phyloP scores from a whole-genome alignment of 1,140 invertebrate species.

The Aphelinus atriplicis region DNA sequence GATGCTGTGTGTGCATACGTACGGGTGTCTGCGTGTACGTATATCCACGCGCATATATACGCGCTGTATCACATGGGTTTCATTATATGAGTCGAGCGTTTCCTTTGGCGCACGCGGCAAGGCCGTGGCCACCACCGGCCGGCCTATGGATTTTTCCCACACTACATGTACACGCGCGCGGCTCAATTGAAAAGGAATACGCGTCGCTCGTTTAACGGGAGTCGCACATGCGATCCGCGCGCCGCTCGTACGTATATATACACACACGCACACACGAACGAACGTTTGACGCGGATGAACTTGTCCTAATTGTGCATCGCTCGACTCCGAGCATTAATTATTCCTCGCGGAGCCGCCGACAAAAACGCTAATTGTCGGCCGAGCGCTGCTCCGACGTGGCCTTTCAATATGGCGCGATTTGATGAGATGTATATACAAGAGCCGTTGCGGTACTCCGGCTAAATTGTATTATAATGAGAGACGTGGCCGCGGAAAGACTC shows the following conservation, averaged over 20 bases:
- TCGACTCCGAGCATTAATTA: not conserved
- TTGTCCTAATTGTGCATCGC: too few relatives aligned
- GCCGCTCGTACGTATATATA: not conserved
- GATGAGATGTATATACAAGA: too few relatives aligned
- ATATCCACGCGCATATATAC: too few relatives aligned
- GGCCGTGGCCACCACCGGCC: conserved; percentile 35
- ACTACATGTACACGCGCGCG: conserved; percentile 1
- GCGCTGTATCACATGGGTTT: conserved; percentile 41
- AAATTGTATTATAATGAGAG: too few relatives aligned
- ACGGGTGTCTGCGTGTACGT: conserved; percentile 13
- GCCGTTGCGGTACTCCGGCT: too few relatives aligned
- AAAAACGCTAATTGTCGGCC: too few relatives aligned
- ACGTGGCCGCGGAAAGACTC: too few relatives aligned
- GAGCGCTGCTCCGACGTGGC: too few relatives aligned
- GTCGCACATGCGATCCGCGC: not conserved
- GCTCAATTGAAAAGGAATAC: conserved; percentile 33
- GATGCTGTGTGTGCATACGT: not conserved
- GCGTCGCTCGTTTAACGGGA: not conserved
- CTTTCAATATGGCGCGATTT: too few relatives aligned
- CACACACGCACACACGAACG: not conserved
- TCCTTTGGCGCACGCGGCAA: conserved; percentile 49
- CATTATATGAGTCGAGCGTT: conserved; percentile 49
- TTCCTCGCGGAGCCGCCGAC: not conserved
- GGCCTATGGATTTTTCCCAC: conserved; percentile 29
- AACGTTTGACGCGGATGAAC: not conserved